Percentiles rank a stretch among this genome's conserved stretches.
Evolutionary conservation across 2,888 invertebrate genomes (phyloP).

Genomic region (Chloromyia formosa): DNA sequence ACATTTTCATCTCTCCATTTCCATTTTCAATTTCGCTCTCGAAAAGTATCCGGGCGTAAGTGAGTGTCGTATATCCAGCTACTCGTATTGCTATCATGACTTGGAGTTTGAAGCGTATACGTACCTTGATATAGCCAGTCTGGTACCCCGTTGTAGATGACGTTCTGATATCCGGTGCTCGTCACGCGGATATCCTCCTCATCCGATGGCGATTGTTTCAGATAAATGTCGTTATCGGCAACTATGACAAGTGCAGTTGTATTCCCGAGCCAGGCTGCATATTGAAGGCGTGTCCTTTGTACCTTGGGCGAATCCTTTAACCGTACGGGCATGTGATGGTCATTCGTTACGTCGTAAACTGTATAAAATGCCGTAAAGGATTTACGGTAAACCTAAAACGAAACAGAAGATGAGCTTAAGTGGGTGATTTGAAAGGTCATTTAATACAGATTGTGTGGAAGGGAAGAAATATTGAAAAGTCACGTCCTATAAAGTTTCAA

Average conservation of each 20-base stretch:
- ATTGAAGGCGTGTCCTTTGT: constrained; percentile 79
- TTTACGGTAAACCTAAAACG: constrained; percentile 79
- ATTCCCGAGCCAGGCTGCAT: constrained; percentile 84
- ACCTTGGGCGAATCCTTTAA: constrained; percentile 77
- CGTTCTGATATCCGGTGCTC: constrained; percentile 78
- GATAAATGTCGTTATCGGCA: constrained; percentile 89
- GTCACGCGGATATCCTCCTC: constrained; percentile 78
- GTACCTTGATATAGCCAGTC: constrained; percentile 97
- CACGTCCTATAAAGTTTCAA: too few relatives aligned
- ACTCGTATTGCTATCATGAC: background rate
- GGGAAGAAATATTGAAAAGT: background rate
- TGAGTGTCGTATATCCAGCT: constrained; percentile 4
- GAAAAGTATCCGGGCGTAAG: background rate
- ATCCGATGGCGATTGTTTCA: constrained; percentile 76
- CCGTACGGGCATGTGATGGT: constrained; percentile 87
- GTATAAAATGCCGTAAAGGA: constrained; percentile 90
- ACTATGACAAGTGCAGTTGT: constrained; percentile 81
- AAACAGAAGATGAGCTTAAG: constrained; percentile 57
- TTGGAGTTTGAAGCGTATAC: constrained; percentile 21
- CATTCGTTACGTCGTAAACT: constrained; percentile 90
- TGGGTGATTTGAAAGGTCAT: background rate
- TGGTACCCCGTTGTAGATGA: constrained; percentile 90
- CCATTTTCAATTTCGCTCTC: background rate
- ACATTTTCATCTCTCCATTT: background rate
- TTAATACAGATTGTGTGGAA: background rate